Conservation (phyloP, 2,888 invertebrate genomes). For the Gymnocheta viridis region DNA sequence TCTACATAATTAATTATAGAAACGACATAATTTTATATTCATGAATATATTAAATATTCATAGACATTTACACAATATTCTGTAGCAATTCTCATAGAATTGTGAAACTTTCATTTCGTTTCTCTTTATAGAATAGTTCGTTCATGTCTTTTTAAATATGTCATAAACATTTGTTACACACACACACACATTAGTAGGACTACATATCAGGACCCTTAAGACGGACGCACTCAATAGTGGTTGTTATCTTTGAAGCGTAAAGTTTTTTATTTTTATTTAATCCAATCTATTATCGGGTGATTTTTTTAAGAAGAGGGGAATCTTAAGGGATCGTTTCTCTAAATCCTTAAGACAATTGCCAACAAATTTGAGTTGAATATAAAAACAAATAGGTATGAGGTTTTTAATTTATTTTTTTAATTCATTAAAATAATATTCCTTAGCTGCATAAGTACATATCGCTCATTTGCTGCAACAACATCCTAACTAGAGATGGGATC, state of each 20-base stretch:
- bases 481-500: no score
- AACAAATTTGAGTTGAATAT: no score
- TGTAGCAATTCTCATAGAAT: not conserved
- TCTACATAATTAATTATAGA: constrained; percentile 22
- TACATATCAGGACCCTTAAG: not conserved
- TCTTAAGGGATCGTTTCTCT: no score
- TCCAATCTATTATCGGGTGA: no score
- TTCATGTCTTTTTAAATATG: not conserved
- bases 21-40: not conserved
- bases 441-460: no score
- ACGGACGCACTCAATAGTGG: not conserved
- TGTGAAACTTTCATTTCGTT: not conserved
- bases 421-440: no score
- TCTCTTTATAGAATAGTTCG: not conserved
- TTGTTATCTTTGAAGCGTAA: constrained; percentile 8
- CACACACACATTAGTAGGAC: not conserved
- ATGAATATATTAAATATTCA: not conserved
- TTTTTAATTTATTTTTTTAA: no score
- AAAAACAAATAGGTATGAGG: no score
- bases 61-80: not conserved
- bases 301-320: no score
- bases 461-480: no score
- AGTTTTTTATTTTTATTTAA: not conserved
- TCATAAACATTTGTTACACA: not conserved
- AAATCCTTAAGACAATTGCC: no score